phyloP scores from a whole-genome alignment of 2,113 vertebrate genomes.

The Delphinapterus leucas region DNA sequence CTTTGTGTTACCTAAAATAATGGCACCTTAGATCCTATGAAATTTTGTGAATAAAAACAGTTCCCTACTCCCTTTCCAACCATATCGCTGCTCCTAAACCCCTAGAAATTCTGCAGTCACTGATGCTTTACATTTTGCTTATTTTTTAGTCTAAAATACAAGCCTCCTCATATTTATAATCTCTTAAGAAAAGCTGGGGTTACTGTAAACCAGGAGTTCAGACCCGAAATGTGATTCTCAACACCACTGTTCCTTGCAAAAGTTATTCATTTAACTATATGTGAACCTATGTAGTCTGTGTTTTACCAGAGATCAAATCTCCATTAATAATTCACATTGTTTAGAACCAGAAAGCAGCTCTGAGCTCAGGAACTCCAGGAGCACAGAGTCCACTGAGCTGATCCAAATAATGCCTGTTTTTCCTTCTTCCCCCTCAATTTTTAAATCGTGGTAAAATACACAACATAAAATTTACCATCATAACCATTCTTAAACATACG shows the following conservation, averaged over 20 bases:
- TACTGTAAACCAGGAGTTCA: neutral
- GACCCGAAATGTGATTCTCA: neutral
- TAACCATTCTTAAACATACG: neutral
- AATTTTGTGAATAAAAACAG: neutral
- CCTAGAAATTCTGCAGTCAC: neutral
- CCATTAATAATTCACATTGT: neutral
- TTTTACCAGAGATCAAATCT: neutral
- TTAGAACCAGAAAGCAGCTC: neutral
- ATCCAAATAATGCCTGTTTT: neutral
- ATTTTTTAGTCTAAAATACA: neutral
- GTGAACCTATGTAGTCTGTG: neutral
- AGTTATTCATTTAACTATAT: neutral
- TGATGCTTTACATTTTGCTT: neutral
- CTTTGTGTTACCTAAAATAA: neutral
- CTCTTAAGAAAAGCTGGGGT: neutral
- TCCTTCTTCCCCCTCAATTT: neutral
- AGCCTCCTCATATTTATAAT: neutral
- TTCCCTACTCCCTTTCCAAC: neutral
- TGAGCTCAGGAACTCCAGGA: neutral
- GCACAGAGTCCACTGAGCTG: neutral
- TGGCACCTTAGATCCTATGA: neutral
- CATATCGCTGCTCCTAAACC: neutral
- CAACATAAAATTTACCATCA: neutral
- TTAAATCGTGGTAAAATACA: neutral
- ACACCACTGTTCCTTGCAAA: neutral